A percentile compares a stretch with the other conserved stretches of the same genome.
These are phyloP conservation scores for Centropristis striata DNA, from an alignment of 2,113 vertebrate species.

Conservation along the genomic window DNA sequence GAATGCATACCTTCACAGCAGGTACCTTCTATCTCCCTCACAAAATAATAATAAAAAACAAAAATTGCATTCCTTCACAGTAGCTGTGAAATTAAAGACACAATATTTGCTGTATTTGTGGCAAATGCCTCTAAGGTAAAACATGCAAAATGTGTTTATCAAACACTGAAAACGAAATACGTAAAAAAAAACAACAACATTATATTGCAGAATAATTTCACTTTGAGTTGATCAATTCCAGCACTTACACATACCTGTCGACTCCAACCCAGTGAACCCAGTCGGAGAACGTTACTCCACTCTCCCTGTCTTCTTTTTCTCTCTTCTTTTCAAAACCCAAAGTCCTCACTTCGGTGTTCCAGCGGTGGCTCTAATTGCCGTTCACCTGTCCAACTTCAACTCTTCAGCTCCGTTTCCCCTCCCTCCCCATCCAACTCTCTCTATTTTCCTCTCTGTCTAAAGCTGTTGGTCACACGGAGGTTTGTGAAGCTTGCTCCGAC, in stretches of 20 bases:
- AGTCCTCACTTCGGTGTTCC: slow-evolving; percentile 41
- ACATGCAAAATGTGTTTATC: slow-evolving; percentile 20
- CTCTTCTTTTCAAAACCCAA: slow-evolving; percentile 28
- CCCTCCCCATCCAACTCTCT: slow-evolving; percentile 8
- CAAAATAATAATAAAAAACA: slow-evolving; percentile 2
- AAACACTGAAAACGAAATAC: slow-evolving; percentile 26
- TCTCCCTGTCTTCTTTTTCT: slow-evolving; percentile 44
- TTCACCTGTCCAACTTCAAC: slow-evolving; percentile 77
- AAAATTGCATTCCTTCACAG: slow-evolving; percentile 14
- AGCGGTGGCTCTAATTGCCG: slow-evolving; percentile 42
- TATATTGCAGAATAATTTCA: slow-evolving; percentile 36
- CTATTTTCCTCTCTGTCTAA: slow-evolving; percentile 32
- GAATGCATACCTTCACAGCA: slow-evolving; percentile 51
- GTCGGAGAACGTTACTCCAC: slow-evolving; percentile 47
- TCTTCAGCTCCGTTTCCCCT: slow-evolving; percentile 21
- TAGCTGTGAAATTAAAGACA: slow-evolving; percentile 34
- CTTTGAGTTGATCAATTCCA: slow-evolving; percentile 27
- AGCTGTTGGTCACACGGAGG: slow-evolving; percentile 61
- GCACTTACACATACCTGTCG: slow-evolving; percentile 68
- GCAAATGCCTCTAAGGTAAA: slow-evolving; percentile 31
- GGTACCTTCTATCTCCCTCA: not conserved
- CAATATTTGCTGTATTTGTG: slow-evolving; percentile 1
- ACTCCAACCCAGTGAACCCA: slow-evolving; percentile 48
- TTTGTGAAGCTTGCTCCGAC: slow-evolving; percentile 55
- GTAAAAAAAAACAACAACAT: slow-evolving; percentile 1